These are phyloP conservation scores for Dendronephthya gigantea DNA, from an alignment of 64 coral and sea anemone genomes.

Conservation along the genomic window DNA sequence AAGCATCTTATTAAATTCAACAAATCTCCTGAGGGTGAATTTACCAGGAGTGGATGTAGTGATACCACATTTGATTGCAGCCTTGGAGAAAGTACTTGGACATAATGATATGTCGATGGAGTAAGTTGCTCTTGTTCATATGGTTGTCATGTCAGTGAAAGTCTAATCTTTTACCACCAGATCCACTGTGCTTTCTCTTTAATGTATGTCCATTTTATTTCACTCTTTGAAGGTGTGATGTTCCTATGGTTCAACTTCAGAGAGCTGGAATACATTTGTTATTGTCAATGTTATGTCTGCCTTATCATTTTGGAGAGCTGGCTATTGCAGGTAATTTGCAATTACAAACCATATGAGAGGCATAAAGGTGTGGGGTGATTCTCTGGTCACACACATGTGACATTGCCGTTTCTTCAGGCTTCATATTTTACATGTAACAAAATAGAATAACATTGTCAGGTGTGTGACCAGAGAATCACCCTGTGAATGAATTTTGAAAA, in stretches of 20 bases:
- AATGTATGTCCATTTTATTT: too few species aligned
- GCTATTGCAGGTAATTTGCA: conserved; percentile 77
- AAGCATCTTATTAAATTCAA: conserved; percentile 81
- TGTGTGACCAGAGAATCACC: too few species aligned
- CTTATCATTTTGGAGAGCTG: conserved; percentile 72
- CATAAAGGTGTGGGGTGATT: too few species aligned
- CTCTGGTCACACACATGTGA: too few species aligned
- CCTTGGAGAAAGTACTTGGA: conserved; percentile 75
- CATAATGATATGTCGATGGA: conserved; percentile 55
- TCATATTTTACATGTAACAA: too few species aligned
- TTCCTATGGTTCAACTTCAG: conserved; percentile 67
- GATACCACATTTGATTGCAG: conserved; percentile 72
- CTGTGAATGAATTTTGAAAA: too few species aligned
- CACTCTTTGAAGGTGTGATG: conserved; percentile 75
- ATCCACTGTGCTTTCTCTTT: too few species aligned
- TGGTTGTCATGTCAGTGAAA: too few species aligned
- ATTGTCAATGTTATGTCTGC: conserved; percentile 86
- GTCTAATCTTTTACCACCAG: too few species aligned
- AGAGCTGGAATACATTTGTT: conserved; percentile 87
- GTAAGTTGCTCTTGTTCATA: conserved; percentile 4
- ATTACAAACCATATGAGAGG: too few species aligned
- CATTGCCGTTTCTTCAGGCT: too few species aligned
- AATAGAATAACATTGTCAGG: too few species aligned
- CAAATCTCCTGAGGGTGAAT: conserved; percentile 69
- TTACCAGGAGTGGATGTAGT: conserved; percentile 83